Percentiles rank a stretch among this genome's conserved stretches.
These are phyloP conservation scores for Bombus huntii DNA, from an alignment of 1,140 invertebrate species.

Conservation along the genomic window DNA sequence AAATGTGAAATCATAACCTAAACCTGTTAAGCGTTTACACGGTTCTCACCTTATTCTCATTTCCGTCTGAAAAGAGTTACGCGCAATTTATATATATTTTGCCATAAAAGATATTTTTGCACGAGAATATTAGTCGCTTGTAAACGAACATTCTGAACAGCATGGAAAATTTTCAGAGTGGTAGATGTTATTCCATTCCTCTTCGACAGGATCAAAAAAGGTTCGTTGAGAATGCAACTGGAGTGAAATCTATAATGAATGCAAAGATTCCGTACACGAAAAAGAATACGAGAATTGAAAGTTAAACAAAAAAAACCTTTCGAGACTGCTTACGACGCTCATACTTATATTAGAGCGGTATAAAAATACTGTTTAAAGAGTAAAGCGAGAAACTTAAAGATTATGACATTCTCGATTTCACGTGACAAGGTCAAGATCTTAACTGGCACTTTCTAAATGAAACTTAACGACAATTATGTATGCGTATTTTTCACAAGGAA, in stretches of 20 bases:
- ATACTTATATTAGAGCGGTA: too few species aligned
- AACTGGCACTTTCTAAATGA: background rate
- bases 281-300: background rate
- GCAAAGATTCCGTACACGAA: background rate
- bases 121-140: background rate
- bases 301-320: background rate
- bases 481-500: too few species aligned
- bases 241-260: background rate
- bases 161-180: too few species aligned
- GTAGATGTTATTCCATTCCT: too few species aligned
- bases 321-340: too few species aligned
- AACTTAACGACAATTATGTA: background rate
- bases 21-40: background rate
- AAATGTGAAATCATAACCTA: conserved; percentile 42
- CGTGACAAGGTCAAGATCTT: background rate
- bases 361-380: background rate
- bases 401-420: background rate
- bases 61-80: background rate
- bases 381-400: background rate
- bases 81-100: background rate
- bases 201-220: background rate
- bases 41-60: background rate
- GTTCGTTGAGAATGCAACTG: background rate
- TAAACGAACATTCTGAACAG: background rate
- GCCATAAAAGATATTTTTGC: background rate